phyloP scores from a whole-genome alignment of 2,888 invertebrate species.

The Bibio marci region DNA sequence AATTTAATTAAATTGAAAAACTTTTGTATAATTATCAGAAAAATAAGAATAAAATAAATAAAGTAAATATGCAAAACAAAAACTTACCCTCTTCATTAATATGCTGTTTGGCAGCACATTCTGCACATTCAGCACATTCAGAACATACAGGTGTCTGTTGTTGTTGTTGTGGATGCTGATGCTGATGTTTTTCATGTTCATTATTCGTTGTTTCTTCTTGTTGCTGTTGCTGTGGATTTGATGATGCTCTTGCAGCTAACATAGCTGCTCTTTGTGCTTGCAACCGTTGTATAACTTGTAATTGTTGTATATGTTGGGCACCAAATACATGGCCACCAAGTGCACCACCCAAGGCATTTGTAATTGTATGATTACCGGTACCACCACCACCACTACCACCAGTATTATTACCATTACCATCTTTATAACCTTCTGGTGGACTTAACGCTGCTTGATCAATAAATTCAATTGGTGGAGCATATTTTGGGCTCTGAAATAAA shows the following conservation, averaged over 20 bases:
- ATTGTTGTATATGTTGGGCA: slow-evolving; percentile 41
- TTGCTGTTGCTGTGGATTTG: slow-evolving; percentile 11
- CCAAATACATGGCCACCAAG: slow-evolving; percentile 45
- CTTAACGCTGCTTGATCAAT: slow-evolving; percentile 71
- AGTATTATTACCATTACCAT: slow-evolving; percentile 36
- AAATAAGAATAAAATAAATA: no score
- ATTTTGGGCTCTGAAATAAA: slow-evolving; percentile 34
- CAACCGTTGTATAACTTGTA: slow-evolving; percentile 44
- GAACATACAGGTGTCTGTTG: slow-evolving; percentile 23
- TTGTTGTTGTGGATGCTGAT: slow-evolving; percentile 8
- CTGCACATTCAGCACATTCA: slow-evolving; percentile 29
- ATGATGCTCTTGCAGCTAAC: slow-evolving; percentile 35
- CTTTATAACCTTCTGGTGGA: slow-evolving; percentile 84
- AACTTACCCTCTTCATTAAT: slow-evolving; percentile 9
- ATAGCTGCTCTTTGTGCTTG: slow-evolving; percentile 38
- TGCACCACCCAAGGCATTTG: slow-evolving; percentile 38
- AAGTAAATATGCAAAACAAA: no score
- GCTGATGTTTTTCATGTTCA: slow-evolving; percentile 5
- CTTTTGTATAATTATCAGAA: no score
- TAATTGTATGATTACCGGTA: slow-evolving; percentile 25
- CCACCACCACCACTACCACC: no score
- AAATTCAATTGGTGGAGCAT: slow-evolving; percentile 51
- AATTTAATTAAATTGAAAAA: no score
- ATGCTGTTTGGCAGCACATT: slow-evolving; percentile 25
- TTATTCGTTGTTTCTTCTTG: slow-evolving; percentile 5